Base-by-base conservation (phyloP, 2,797 vertebrate genomes). In the Spatula versicolor region DNA sequence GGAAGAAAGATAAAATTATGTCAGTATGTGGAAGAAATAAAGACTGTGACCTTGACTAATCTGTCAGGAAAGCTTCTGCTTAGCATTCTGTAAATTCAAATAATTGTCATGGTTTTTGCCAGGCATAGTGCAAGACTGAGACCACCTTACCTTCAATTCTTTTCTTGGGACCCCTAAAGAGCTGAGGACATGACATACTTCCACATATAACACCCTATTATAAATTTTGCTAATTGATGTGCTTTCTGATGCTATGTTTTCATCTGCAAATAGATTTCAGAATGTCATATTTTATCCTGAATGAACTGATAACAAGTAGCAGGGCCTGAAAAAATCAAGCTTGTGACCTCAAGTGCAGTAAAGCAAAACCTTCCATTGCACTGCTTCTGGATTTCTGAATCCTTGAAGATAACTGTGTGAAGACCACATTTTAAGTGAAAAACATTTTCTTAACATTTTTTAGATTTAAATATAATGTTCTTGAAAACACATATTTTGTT, bases 51-150 rank as follows among this genome's bases (percentile, higher is more conserved):
- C 19, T 30, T 22, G 43, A 26, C 58, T 76, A 30, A n/a, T 41
- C 15, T 14, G 22, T 13, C 33, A 71, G 52, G 64, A 83, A 55
- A 56, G 2, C 18, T 75, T 79, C 30, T n/a, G 26, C 1, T 0
- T 23, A 35, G n/a, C 6, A 3, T 11, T n/a, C 52, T 13, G 28
- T 5, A 35, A 26, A 15, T 52, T 62, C 30, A 54, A 2, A 30
- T n/a, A 1, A 25, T 50, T 13, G 46, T 30, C n/a, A 41, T 20
- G 19, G 66, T 11, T 20, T 1, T 0, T 3, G 2, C 14, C 1
- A 1, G 46, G 30, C 30, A n/a, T 4, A 15, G 33, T 2, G 4
- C 0, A 1, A 35, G 28, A 21, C 5, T 1, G 17, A 37, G 30
- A 17, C 66, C 21, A 25, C 45, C 35, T n/a, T 46, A 25, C 37